A percentile compares a stretch with the other conserved stretches of the same genome.
phyloP scores from a whole-genome alignment of 92 coral and sea anemone species.

The Parazoanthus darwini region DNA sequence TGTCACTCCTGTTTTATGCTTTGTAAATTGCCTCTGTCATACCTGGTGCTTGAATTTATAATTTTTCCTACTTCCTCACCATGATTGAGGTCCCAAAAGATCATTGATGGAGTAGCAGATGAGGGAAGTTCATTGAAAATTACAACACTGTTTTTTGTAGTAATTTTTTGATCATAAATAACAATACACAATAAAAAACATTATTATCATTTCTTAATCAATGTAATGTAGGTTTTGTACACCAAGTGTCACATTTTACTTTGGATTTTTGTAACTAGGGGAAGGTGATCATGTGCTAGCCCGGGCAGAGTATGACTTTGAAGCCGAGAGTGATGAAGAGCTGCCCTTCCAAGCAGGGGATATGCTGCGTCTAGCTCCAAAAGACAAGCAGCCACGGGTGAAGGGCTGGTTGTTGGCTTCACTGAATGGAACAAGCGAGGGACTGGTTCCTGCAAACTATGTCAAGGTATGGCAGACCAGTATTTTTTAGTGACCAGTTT shows the following conservation, averaged over 20 bases:
- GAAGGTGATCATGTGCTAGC: conserved; percentile 95
- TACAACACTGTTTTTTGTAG: conserved; percentile 13
- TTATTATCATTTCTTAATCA: conserved; percentile 2
- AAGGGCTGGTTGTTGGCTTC: conserved; percentile 93
- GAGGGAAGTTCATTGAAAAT: conserved; percentile 10
- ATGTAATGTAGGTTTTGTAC: conserved; percentile 9
- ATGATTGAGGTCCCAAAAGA: conserved; percentile 14
- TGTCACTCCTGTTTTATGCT: conserved; percentile 1
- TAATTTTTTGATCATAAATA: conserved; percentile 2
- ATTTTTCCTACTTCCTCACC: background rate
- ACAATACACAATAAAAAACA: conserved; percentile 4
- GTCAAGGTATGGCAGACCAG: conserved; percentile 72
- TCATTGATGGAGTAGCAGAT: conserved; percentile 4
- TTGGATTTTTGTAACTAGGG: conserved; percentile 50
- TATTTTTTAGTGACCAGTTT: conserved; percentile 9
- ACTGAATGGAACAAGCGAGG: conserved; percentile 80
- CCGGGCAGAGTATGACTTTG: conserved; percentile 91
- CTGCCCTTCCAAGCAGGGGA: conserved; percentile 81
- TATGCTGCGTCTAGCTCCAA: conserved; percentile 88
- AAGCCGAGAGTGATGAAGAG: conserved; percentile 90
- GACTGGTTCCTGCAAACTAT: conserved; percentile 93
- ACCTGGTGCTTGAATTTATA: background rate
- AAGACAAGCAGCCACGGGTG: conserved; percentile 85
- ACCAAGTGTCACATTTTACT: background rate
- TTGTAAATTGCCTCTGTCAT: background rate